Evolutionary conservation across 2,888 invertebrate species (phyloP).

Genomic region (Ophion ventricosus): DNA sequence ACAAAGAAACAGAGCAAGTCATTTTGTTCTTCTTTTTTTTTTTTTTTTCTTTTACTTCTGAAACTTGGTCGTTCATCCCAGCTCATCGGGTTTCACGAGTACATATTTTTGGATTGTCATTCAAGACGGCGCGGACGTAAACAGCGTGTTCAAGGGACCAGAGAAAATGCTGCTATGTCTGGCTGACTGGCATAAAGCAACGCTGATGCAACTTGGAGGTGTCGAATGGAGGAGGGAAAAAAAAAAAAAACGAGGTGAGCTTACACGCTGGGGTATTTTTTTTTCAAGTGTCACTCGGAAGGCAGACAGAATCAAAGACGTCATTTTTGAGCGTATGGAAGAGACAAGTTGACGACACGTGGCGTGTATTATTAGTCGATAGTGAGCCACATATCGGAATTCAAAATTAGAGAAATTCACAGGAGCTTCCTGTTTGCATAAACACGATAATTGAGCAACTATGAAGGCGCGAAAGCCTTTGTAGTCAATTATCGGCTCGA

Average conservation of each 20-base stretch:
- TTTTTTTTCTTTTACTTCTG: slow-evolving; percentile 11
- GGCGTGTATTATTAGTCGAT: slow-evolving; percentile 10
- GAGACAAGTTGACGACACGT: slow-evolving; percentile 4
- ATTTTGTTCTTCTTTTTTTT: slow-evolving; percentile 1
- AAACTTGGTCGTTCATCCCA: slow-evolving; percentile 22
- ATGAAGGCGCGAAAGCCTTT: no score
- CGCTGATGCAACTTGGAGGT: slow-evolving; percentile 6
- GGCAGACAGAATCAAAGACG: neutral
- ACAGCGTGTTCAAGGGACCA: neutral
- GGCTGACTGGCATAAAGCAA: slow-evolving; percentile 20
- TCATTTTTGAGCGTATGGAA: neutral
- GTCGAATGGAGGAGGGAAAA: neutral
- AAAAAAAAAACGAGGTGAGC: slow-evolving; percentile 2
- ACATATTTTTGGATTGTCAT: slow-evolving; percentile 61
- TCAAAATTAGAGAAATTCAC: neutral
- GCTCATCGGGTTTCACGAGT: slow-evolving; percentile 44
- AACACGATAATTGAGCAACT: neutral
- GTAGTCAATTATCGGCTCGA: no score
- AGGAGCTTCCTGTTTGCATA: slow-evolving; percentile 2
- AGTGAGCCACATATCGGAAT: neutral
- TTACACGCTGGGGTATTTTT: slow-evolving; percentile 52
- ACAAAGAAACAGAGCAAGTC: slow-evolving; percentile 23
- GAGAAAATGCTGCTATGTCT: slow-evolving; percentile 2
- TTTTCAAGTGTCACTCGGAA: slow-evolving; percentile 37
- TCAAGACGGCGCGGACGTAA: slow-evolving; percentile 27